Conservation (phyloP, 2,113 vertebrate genomes). For the Petroica traversi region DNA sequence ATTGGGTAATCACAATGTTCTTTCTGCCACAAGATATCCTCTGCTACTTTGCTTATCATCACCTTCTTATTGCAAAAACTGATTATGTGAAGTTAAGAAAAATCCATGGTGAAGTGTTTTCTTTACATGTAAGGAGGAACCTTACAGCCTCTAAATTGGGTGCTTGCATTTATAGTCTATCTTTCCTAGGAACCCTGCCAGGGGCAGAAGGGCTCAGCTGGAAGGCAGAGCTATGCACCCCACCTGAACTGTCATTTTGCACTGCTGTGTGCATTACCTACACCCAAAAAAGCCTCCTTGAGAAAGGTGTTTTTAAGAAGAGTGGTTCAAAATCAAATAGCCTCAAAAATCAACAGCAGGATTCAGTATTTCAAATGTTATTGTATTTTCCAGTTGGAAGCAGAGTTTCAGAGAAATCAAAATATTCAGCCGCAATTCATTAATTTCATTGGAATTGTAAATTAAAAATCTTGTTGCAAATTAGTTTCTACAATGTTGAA, state of each 20-base stretch:
- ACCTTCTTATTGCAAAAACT: neutral
- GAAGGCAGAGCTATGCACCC: neutral
- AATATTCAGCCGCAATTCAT: neutral
- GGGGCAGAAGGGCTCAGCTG: neutral
- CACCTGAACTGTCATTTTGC: neutral
- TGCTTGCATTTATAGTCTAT: neutral
- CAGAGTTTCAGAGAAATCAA: neutral
- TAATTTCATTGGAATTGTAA: neutral
- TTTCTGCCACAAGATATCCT: neutral
- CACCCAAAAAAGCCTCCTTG: neutral
- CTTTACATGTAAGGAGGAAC: neutral
- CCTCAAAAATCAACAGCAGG: neutral
- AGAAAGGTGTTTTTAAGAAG: neutral
- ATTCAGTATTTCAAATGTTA: neutral
- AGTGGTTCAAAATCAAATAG: neutral
- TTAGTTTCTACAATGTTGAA: constrained; percentile 5
- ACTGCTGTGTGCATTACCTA: neutral
- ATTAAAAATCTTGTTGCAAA: constrained; percentile 11
- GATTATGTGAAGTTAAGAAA: neutral
- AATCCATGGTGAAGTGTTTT: neutral
- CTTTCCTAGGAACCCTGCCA: neutral
- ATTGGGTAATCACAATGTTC: neutral
- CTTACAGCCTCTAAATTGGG: neutral
- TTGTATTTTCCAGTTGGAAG: neutral
- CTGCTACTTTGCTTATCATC: neutral